Evolutionary conservation across 2,888 invertebrate species (phyloP), one percentile per base, ranked within the genome.

Genomic region (Euzophera pinguis): DNA sequence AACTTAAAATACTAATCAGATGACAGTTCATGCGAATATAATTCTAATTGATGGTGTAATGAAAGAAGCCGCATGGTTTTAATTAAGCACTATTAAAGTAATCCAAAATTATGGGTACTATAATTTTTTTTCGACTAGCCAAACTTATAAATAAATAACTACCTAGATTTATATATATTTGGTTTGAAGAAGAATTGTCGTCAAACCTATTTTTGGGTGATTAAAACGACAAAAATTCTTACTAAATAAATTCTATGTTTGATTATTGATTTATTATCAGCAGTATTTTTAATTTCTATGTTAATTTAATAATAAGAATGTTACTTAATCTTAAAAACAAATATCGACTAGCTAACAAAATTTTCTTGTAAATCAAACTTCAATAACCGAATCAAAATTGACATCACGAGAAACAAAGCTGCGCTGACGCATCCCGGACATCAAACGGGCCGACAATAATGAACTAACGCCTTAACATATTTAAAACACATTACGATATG

Each of bases 401-500:
- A 62, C 61, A 62, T 54, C 51, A 45, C 55, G 17, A 41, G 38
- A 57, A 62, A 62, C 62, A 60, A 62, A 59, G 51, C 22, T 12
- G 43, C 13, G 12, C 35, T 51, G 43, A 22, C 51, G 51, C 41
- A 17, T 50, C 42, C 34, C 32, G 14, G 32, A 52, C 60, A 68
- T 75, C 71, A 78, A 79, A 79, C 66, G 39, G n/a, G 62, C 75
- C 78, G 76, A 71, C 17, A n/a, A 51, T 64, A 62, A 69, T 67
- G 62, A 61, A 62, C 62, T 60, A 64, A 68, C 71, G 67, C 67
- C 68, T 65, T 62, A 58, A 58, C 72, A 73, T 77, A 75, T 80
- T 77, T 75, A 76, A 80, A 81, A 79, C 60, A 71, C 78, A 80
- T 80, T 78, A 81, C 65, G 54, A 62, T 55, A 51, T 69, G 70